Evolutionary conservation across 2,797 vertebrate genomes (phyloP), one percentile per base, ranked within the genome.

Genomic region (Phoebastria nigripes): DNA sequence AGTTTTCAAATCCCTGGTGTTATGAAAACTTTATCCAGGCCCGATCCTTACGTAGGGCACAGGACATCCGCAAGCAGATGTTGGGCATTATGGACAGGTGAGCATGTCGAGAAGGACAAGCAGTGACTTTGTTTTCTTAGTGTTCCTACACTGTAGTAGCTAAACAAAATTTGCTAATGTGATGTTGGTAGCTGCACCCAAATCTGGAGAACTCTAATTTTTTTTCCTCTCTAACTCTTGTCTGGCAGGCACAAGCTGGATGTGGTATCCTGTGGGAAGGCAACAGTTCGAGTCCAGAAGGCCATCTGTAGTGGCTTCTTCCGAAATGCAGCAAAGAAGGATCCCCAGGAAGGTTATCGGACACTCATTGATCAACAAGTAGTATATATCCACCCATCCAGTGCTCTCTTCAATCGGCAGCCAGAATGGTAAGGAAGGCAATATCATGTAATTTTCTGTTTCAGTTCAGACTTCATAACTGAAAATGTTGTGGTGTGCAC

Each of bases 11-110:
- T 96, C 99, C 99, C 11, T 99, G 99, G 99, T 99, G 99, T 96
- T 99, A 99, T 4, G 99, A 99, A 96, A 99, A 99, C 81, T 99
- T 99, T 61, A 99, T 99, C 96, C 99, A 99, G 97, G 99, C 99
- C 2, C 98, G 99, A 41, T 99, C 99, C 20, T 98, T 99, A 41
- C 99, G 99, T 52, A 97, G 99, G 59, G 99, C 98, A 2, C 99
- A 99, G 97, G 99, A 99, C 96, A 99, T 99, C 94, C 99, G 99
- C 96, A 99, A 99, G 90, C 99, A 99, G 98, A 99, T 99, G 99
- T 84, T 99, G 97, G 99, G 99, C 29, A 99, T 99, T 94, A 99
- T 99, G 99, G 99, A 99, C 98, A 98, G 99, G 99, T 99, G 95
- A 97, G 95, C 31, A 2, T 0, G 2, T 22, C 8, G 2, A n/a